Evolutionary conservation across 1,140 invertebrate species (phyloP).

Genomic region (Lepidurus couesii): DNA sequence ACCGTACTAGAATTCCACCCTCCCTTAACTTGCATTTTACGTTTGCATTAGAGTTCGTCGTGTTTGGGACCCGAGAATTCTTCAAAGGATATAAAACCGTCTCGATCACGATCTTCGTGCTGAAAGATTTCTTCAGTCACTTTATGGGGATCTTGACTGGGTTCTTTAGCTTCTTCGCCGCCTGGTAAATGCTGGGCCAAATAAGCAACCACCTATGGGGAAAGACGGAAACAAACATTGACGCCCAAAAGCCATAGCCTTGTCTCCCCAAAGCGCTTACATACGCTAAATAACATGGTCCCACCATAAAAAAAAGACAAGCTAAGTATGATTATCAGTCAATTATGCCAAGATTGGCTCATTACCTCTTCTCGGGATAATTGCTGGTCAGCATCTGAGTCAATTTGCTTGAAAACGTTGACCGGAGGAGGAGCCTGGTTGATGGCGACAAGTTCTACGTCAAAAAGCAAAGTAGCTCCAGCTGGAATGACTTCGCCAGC

Average conservation of each 20-base stretch:
- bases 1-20: slow-evolving; percentile 8
- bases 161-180: slow-evolving; percentile 73
- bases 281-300: background rate
- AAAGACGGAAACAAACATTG: background rate
- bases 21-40: background rate
- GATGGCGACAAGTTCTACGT: slow-evolving; percentile 87
- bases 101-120: slow-evolving; percentile 92
- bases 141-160: slow-evolving; percentile 84
- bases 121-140: slow-evolving; percentile 94
- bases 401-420: slow-evolving; percentile 96
- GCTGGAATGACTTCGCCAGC: slow-evolving; percentile 76
- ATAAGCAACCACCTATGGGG: slow-evolving; percentile 23
- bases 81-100: slow-evolving; percentile 89
- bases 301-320: background rate
- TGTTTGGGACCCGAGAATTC: slow-evolving; percentile 96
- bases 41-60: slow-evolving; percentile 74
- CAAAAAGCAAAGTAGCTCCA: slow-evolving; percentile 79
- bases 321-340: background rate
- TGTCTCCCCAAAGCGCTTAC: background rate
- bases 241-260: slow-evolving; percentile 7
- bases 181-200: slow-evolving; percentile 24
- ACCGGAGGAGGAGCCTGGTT: slow-evolving; percentile 76
- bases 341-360: slow-evolving; percentile 30
- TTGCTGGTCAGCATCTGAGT: slow-evolving; percentile 78
- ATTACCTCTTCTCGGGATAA: slow-evolving; percentile 89